Conservation (phyloP, 2,797 vertebrate species). For the Pseudochirops cupreus region DNA sequence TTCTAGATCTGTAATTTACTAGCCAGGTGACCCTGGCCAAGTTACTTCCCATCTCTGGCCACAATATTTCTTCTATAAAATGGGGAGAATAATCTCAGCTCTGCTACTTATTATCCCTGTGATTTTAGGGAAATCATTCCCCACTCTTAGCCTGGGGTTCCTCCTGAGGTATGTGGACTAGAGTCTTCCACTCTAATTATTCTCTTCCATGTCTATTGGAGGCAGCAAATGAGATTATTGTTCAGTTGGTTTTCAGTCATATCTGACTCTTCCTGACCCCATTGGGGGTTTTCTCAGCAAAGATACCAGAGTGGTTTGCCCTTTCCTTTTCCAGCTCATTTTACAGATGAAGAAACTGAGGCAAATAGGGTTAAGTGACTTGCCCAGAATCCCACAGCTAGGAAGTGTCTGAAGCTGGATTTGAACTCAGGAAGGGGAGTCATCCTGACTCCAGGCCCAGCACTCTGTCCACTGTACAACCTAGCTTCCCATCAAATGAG, state of each 20-base stretch:
- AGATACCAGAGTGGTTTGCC: neutral
- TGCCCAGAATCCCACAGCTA: neutral
- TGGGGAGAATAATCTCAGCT: neutral
- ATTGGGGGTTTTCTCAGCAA: neutral
- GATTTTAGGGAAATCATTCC: neutral
- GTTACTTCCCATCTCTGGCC: neutral
- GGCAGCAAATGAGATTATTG: neutral
- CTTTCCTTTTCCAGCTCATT: neutral
- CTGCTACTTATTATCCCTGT: neutral
- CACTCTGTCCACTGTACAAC: neutral
- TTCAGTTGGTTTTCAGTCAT: neutral
- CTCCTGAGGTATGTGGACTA: neutral
- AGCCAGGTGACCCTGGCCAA: neutral
- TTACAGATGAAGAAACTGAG: neutral
- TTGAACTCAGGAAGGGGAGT: neutral
- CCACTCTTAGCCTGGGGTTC: neutral
- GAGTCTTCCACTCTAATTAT: neutral
- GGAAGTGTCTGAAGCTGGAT: neutral
- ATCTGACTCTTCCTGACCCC: too few relatives aligned
- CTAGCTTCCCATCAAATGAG: neutral
- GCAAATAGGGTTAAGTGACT: neutral
- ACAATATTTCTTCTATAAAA: neutral
- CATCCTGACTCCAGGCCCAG: neutral
- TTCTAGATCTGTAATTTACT: neutral
- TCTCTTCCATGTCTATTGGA: neutral